Base-by-base conservation (phyloP, 2,797 vertebrate genomes). In the Microchirus variegatus region DNA sequence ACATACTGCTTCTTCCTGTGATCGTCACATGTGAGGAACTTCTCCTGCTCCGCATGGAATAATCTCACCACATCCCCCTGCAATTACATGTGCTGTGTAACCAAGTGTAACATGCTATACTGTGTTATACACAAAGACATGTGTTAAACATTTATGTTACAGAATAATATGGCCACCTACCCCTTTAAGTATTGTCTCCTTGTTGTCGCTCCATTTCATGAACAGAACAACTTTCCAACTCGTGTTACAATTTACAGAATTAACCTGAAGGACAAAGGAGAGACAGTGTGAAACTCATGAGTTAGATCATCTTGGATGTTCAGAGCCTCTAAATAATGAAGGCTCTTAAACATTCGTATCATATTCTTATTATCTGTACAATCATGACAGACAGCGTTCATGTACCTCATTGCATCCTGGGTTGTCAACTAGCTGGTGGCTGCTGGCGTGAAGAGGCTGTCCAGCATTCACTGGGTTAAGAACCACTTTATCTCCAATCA, bases 131-230 rank as follows among this genome's bases (percentile, higher is more conserved):
- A 40, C 12, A 40, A 9, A 40, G 9, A 2, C 9, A 40, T 40
- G 38, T 41, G 31, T 31, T 31, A 31, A 31, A 4, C 31, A 31
- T 41, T 56, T n/a, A 46, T 37, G 18, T 22, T 1, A 7, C 5
- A 12, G 1, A 57, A 16, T 52, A 16, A 48, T 1, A 1, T 49
- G 17, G 8, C 14, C 26, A 77, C 90, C 78, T 79, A 99, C 97
- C 91, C 97, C 97, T 88, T 99, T 99, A 3, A 99, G 90, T 59
- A 98, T 97, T 17, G 96, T 94, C 35, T 99, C 97, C 75, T 98
- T 96, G 89, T 99, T 99, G 77, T 99, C 97, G 0, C 95, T 97
- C 97, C 97, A 99, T 88, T 98, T 98, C 97, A 99, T 99, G 75
- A 99, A 99, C 8, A 99, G 94, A 69, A 97, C 96, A 22, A 99